Evolutionary conservation across 2,797 vertebrate genomes (phyloP), one percentile per base, ranked within the genome.

Genomic region (Calcarius lapponicus): DNA sequence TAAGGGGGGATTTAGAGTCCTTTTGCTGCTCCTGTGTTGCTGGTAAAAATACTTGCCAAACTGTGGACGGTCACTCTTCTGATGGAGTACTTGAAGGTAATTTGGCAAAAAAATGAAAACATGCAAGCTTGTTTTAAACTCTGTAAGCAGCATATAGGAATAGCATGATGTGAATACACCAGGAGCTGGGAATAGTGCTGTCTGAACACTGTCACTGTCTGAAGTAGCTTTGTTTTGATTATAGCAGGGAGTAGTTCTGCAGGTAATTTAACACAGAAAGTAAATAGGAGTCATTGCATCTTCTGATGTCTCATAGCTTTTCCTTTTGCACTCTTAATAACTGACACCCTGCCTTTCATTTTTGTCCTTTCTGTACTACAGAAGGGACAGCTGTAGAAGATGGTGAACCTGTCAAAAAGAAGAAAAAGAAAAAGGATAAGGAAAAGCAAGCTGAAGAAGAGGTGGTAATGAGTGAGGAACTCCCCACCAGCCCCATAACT

Each of bases 401-500:
- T 36, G 93, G 47, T 42, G 90, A 98, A 58, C 95, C 96, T 71
- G 74, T 97, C 88, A 97, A 97, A 73, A 98, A 98, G 96, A 98
- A 98, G 94, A 98, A 98, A 56, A 98, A 98, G 91, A 98, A 98
- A 87, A 98, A 98, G 78, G 93, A 96, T 70, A 98, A 98, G 86
- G 97, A 96, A 95, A 97, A 97, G 43, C 96, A 94, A 96, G 57
- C 65, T 93, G 91, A 97, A 72, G 97, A 97, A 50, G 97, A 97
- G 38, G 95, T 83, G 3, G 64, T 92, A 57, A 92, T 95, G 24
- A 97, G 79, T 76, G 98, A 98, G 51, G 97, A 98, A 14, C 92
- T 95, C 6, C 92, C 96, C 9, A 93, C 88, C 54, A 98, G 97
- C 83, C 93, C 96, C 42, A 25, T 76, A 14, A 53, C 70, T 84